Conservation (phyloP, 2,888 invertebrate genomes). For the Andrena haemorrhoa region DNA sequence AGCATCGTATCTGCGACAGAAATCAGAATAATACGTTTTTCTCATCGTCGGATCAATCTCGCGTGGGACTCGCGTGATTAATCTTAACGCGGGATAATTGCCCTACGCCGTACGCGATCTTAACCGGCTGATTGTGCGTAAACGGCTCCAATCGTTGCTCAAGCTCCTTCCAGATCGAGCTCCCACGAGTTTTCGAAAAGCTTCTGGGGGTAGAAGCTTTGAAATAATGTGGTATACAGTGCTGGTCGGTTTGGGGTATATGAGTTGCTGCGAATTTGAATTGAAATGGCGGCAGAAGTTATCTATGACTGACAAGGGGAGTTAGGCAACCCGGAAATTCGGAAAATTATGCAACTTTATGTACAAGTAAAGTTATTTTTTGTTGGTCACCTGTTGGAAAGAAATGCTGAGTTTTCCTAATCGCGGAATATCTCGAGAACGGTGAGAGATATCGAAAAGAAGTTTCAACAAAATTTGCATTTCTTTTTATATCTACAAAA, state of each 20-base stretch:
- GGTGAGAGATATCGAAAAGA: too few species aligned
- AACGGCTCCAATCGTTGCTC: conserved; percentile 36
- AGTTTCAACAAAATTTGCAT: too few species aligned
- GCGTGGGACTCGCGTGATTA: conserved; percentile 69
- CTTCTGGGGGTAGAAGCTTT: not conserved
- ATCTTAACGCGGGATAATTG: conserved; percentile 65
- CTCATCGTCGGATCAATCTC: conserved; percentile 60
- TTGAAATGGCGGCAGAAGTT: too few species aligned
- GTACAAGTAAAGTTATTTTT: too few species aligned
- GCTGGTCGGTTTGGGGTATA: not conserved
- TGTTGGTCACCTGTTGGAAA: too few species aligned
- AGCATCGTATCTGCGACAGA: conserved; percentile 76
- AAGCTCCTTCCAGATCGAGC: not conserved
- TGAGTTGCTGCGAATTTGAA: too few species aligned
- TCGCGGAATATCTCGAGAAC: too few species aligned
- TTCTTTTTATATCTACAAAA: too few species aligned
- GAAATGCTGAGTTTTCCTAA: too few species aligned
- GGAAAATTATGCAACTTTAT: too few species aligned
- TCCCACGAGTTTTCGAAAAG: not conserved
- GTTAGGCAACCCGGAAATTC: too few species aligned
- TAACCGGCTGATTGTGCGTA: conserved; percentile 47
- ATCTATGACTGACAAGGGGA: too few species aligned
- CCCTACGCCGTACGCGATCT: conserved; percentile 27
- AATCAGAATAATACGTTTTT: conserved; percentile 66
- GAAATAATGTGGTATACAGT: not conserved